Evolutionary conservation across 2,113 vertebrate species (phyloP), one percentile per base, ranked within the genome.

Genomic region (Scartelaos histophorus): DNA sequence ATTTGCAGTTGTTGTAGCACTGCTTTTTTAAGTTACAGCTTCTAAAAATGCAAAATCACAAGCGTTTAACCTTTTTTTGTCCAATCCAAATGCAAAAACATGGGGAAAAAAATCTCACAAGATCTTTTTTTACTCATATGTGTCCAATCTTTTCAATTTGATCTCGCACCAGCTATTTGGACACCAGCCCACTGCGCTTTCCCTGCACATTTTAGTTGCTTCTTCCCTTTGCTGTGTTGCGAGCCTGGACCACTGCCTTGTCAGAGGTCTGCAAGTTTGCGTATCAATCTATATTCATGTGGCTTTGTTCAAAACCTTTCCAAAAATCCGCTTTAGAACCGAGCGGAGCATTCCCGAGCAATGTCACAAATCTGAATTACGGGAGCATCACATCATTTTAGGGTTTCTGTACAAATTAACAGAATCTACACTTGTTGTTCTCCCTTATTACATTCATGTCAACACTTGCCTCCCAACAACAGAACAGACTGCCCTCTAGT

Each of bases 401-500:
- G 74, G 46, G 58, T 67, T 70, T 85, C 76, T 38, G 67, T 51
- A 69, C 61, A 21, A 81, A 75, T 72, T 19, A 74, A 66, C 74
- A 17, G 51, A 46, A 25, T 56, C n/a, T 47, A 24, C 21, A 58
- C 74, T 69, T n/a, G 61, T 62, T 22, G 21, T 62, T 69, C 46
- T 69, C 71, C 45, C 66, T 56, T 11, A 3, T 79, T 77, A 75
- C 68, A 76, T 46, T 45, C 64, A 17, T 69, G 61, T 78, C 34
- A 66, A 67, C 76, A 70, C 56, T 74, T 66, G 22, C 71, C 68
- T 69, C 13, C 58, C 67, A 83, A 43, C 67, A 87, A 87, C 84
- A 91, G 92, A 85, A 88, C 82, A 87, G 90, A 90, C 92, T 93
- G 93, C 92, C 93, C 93, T 89, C 93, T 94, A 86, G 90, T 91